Evolutionary conservation across 2,888 invertebrate species (phyloP), one percentile per base, ranked within the genome.

Genomic region (Yponomeuta cagnagella): DNA sequence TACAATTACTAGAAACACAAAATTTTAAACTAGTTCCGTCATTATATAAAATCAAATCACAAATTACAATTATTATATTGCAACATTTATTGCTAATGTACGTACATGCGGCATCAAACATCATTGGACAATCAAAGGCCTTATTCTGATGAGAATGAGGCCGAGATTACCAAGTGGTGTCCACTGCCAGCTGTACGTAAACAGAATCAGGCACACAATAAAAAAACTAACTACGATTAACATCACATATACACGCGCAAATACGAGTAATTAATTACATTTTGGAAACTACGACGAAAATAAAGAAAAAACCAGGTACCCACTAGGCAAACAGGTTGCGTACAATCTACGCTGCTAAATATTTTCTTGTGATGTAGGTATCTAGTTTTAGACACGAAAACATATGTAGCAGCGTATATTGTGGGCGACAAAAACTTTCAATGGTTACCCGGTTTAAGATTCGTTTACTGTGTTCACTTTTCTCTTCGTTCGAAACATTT

Each of bases 181-280:
- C 15, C 52, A 5, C 15, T 15, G 52, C 52, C 52, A 12, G 12
- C 3, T 58, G 52, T 15, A 43, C 43, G 43, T 15, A 80, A 82
- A 85, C 80, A 82, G 82, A 83, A 82, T 78, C 80, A 82, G 83
- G 80, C 85, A 85, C 83, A 84, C 86, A 81, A 77, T 77, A 77
- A 79, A 58, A 43, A 67, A 79, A 79, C 78, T 43, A 65, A 70
- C 78, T 79, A 78, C 78, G 79, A 76, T 65, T 71, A 71, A 71
- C 74, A 76, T 76, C 75, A 79, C 76, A 80, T 75, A 79, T 75
- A 77, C 74, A 76, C 77, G 79, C 77, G 76, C 78, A 80, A 75
- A 82, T 37, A 58, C 52, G 52, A 58, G 52, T 58, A 31, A 33
- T 37, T 43, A 33, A 48, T 68, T 69, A 71, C 52, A 52, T 48